phyloP scores from a whole-genome alignment of 2,113 vertebrate genomes.

The Paradoxurus hermaphroditus region DNA sequence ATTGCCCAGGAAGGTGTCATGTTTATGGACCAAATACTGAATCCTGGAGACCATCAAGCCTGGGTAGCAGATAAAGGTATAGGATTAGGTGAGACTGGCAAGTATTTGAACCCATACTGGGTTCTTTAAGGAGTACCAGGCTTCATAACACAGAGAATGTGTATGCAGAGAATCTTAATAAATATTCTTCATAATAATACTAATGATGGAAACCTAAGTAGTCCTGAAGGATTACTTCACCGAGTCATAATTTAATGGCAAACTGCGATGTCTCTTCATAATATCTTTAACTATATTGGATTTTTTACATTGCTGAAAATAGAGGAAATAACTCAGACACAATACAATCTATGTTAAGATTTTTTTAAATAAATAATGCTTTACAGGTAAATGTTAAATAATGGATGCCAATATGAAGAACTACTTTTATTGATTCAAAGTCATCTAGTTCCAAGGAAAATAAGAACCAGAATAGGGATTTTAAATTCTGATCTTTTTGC shows the following conservation, averaged over 20 bases:
- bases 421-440: not conserved
- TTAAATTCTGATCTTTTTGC: not conserved
- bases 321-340: not conserved
- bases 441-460: not conserved
- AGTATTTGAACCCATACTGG: not conserved
- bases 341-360: not conserved
- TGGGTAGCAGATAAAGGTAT: not conserved
- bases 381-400: not conserved
- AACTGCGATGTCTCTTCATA: not conserved
- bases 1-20: not conserved
- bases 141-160: not conserved
- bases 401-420: not conserved
- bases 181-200: not conserved
- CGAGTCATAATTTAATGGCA: not conserved
- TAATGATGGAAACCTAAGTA: not conserved
- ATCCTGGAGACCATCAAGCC: not conserved
- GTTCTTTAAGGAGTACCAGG: not conserved
- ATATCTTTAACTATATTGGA: not conserved
- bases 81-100: not conserved
- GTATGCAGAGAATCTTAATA: not conserved
- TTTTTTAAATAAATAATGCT: not conserved
- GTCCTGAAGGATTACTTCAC: not conserved
- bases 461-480: not conserved
- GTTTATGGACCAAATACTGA: not conserved
- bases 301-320: not conserved